Evolutionary conservation across 2,113 vertebrate genomes (phyloP), one percentile per base, ranked within the genome.

Genomic region (Mungos mungo): DNA sequence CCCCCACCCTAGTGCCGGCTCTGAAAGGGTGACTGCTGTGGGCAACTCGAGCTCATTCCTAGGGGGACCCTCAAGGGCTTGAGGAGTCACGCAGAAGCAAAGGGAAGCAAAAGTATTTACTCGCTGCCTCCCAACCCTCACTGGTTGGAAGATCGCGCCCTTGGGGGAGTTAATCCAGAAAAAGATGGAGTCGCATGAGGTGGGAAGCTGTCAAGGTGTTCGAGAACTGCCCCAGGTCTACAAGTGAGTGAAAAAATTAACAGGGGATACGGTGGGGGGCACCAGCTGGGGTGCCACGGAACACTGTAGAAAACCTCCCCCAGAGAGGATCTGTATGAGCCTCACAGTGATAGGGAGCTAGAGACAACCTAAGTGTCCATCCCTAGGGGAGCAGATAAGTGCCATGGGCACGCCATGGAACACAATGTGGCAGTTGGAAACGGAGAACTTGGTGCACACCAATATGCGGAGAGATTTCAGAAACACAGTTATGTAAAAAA

Each of bases 241-340:
- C 41, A 35, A 71, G 86, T 41, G 54, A 88, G 77, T 6, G 25
- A 65, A 47, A 90, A 69, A 72, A 83, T 12, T 29, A 21, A 80
- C 84, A 83, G 18, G 80, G 23, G 33, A 79, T n/a, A 41, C n/a
- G 80, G 81, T 81, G 69, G 86, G 83, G 81, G 77, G 12, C 63
- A 25, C 65, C 93, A 80, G 72, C 90, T 71, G 87, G 87, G 38
- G 31, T 72, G 45, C 74, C 11, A 45, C 33, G 33, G 71, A 13
- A 57, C 25, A 33, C 33, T 86, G 66, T 50, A 66, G 88, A 69
- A 96, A 63, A 4, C 33, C 80, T 80, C 80, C 88, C 91, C 12
- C 66, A 31, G 87, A 88, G 65, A 86, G 35, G 76, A 85, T 92
- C 69, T 93, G 69, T 85, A 82, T 68, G 83, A 96, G 88, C 81